Conservation (phyloP, 2,113 vertebrate species). For the Callipepla californica region DNA sequence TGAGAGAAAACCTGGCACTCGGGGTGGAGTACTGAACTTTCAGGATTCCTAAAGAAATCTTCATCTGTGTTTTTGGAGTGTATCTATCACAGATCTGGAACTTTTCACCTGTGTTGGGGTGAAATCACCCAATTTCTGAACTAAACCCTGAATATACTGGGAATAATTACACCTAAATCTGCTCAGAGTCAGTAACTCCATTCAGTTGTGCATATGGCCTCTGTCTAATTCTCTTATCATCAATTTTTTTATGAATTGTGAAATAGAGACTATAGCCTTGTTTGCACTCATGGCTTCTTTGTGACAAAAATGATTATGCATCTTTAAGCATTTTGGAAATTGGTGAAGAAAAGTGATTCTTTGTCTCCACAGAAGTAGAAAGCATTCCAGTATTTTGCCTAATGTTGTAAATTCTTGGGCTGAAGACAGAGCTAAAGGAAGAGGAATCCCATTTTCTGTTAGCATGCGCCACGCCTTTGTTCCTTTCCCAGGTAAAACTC, state of each 20-base stretch:
- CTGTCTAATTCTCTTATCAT: neutral
- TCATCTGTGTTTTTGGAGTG: neutral
- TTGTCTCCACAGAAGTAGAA: slow-evolving; percentile 66
- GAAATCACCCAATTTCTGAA: neutral
- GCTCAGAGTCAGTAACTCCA: neutral
- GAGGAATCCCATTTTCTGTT: slow-evolving; percentile 85
- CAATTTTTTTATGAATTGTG: neutral
- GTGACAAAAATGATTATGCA: neutral
- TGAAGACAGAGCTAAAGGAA: slow-evolving; percentile 63
- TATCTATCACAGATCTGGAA: neutral
- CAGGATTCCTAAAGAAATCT: neutral
- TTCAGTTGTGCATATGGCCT: neutral
- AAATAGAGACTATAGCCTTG: neutral
- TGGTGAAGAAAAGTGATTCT: neutral
- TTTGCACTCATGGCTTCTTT: neutral
- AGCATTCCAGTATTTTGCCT: neutral
- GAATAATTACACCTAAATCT: neutral
- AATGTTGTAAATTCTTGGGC: neutral
- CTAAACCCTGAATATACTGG: neutral
- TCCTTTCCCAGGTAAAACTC: slow-evolving; percentile 88
- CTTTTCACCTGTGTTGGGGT: neutral
- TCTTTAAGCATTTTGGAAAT: neutral
- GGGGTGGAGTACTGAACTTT: neutral
- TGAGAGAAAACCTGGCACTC: neutral
- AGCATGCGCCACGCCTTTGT: slow-evolving; percentile 97